These are phyloP conservation scores for Trilocha varians DNA, from an alignment of 2,888 invertebrate genomes.

Conservation along the genomic window DNA sequence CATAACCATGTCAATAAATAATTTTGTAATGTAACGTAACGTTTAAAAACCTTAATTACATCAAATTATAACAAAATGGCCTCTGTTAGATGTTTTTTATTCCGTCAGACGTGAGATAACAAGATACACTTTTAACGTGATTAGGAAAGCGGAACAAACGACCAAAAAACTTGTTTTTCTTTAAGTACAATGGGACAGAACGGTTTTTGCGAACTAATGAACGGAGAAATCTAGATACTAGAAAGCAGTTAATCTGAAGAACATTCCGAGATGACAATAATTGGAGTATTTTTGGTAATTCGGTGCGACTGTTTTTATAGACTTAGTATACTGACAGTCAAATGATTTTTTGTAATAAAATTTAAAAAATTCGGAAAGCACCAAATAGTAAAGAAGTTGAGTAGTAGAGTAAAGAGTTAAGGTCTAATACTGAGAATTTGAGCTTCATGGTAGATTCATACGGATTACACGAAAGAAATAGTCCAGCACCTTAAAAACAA, in stretches of 20 bases:
- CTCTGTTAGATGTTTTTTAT: conserved; percentile 4
- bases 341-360: too few relatives aligned
- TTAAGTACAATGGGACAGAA: neutral
- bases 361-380: too few relatives aligned
- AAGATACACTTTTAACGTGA: conserved; percentile 25
- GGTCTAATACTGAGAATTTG: too few relatives aligned
- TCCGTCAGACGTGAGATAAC: conserved; percentile 19
- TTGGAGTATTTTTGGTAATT: too few relatives aligned
- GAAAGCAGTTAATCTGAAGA: too few relatives aligned
- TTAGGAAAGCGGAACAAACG: conserved; percentile 50
- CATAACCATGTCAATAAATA: neutral
- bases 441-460: too few relatives aligned
- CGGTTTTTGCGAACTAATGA: neutral
- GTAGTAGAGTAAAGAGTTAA: too few relatives aligned
- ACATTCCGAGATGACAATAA: too few relatives aligned
- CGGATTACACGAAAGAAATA: too few relatives aligned
- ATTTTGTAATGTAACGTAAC: neutral
- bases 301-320: too few relatives aligned
- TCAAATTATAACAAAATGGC: conserved; percentile 1
- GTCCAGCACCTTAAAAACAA: neutral
- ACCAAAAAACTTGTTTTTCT: neutral
- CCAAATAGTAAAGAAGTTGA: too few relatives aligned
- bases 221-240: neutral
- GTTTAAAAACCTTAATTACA: neutral
- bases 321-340: too few relatives aligned